These are phyloP conservation scores for Siderastrea radians DNA, from an alignment of 92 coral and sea anemone genomes.

Conservation along the genomic window DNA sequence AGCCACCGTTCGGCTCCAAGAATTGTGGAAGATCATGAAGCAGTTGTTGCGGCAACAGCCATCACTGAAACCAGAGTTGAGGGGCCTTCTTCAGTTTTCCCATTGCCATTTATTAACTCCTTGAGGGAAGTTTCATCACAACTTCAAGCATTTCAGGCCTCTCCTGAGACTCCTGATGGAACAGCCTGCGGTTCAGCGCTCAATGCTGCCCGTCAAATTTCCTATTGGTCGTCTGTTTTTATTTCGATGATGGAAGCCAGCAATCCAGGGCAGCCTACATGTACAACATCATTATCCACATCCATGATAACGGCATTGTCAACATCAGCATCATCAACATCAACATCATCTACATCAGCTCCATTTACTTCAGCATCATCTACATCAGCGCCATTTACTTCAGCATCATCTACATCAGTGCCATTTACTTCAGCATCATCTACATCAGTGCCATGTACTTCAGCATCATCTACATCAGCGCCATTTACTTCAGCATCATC, in stretches of 20 bases:
- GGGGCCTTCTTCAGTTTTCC: background rate
- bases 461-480: no score
- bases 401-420: no score
- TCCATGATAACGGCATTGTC: background rate
- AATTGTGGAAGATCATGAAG: background rate
- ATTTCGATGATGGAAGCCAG: conserved; percentile 14
- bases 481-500: no score
- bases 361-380: no score
- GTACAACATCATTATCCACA: background rate
- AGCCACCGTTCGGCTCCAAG: background rate
- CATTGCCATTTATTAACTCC: conserved; percentile 17
- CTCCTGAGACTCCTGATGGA: conserved; percentile 24
- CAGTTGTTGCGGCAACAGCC: background rate
- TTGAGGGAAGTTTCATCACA: conserved; percentile 31
- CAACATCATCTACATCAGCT: no score
- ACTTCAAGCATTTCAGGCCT: conserved; percentile 19
- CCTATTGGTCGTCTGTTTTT: conserved; percentile 37
- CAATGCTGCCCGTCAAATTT: conserved; percentile 49
- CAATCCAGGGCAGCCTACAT: conserved; percentile 11
- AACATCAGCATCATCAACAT: no score
- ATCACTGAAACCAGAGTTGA: background rate
- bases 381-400: no score
- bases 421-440: no score
- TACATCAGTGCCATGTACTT: no score
- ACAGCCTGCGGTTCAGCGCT: conserved; percentile 21